Base-by-base conservation (phyloP, 2,888 invertebrate species). In the Drosophila falleni region DNA sequence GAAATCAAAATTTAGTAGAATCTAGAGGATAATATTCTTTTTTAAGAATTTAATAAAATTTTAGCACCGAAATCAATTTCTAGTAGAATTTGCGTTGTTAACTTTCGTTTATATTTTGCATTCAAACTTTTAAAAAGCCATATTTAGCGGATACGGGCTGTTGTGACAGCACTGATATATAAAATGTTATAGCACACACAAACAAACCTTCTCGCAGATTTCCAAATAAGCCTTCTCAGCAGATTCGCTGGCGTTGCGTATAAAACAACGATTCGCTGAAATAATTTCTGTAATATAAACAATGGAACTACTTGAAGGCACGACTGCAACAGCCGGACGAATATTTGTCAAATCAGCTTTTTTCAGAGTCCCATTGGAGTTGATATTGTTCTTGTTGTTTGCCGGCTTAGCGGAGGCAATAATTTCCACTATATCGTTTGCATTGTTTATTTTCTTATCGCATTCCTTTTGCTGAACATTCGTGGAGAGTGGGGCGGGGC, bases 241-340 rank as follows among this genome's bases (percentile, higher is more conserved):
- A 5, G 26, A 1, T 63, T 58, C 53, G 39, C 65, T 70, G 11
- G 63, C 67, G 8, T 66, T 66, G 9, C 81, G 81, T 0, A 87
- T 15, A 19, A 58, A 59, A 23, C 84, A 87, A 15, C 65, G 61
- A 62, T 87, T 80, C 2, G 73, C 6, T 0, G 71, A 73, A 3
- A 23, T 11, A 42, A 82, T 86, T 11, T 63, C 63, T 0, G 26
- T 53, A 0, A 87, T 13, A 35, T 31, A 62, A 9, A 82, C 71
- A 19, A 51, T 5, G n/a, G 60, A 70, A 3, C 69, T 54, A 41
- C n/a, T 73, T 5, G 16, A 8, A 8, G 82, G 82, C 62, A 66
- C 39, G 0, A n/a, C 9, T 3, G 46, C 47, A 15, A 31, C 23
- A 0, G 62, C 53, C 3, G 44, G 55, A 2, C 4, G 2, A 29